These are phyloP conservation scores for Heliconius hortense DNA, from an alignment of 2,888 invertebrate species.

Conservation along the genomic window DNA sequence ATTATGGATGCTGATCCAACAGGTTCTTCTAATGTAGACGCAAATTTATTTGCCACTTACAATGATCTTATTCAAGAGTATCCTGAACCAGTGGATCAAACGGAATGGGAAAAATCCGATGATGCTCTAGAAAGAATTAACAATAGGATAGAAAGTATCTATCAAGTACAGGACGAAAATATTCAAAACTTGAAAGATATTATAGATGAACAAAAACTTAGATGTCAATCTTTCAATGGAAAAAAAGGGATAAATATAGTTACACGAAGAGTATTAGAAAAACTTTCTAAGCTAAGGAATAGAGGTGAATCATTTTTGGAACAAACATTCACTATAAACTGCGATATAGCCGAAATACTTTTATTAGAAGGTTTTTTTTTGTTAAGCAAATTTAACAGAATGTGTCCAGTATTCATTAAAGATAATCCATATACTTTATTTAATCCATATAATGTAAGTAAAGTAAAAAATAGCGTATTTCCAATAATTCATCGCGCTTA, in stretches of 20 bases:
- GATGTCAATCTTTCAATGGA: constrained; percentile 67
- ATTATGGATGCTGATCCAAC: constrained; percentile 73
- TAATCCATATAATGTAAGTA: constrained; percentile 73
- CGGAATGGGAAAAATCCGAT: constrained; percentile 75
- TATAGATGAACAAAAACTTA: constrained; percentile 69
- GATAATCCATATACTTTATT: constrained; percentile 72
- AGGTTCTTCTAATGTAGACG: constrained; percentile 60
- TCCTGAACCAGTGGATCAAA: constrained; percentile 74
- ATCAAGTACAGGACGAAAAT: constrained; percentile 70
- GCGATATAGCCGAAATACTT: constrained; percentile 81
- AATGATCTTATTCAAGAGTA: constrained; percentile 66
- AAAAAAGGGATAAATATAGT: constrained; percentile 62
- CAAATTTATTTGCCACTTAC: constrained; percentile 60
- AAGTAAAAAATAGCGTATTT: constrained; percentile 67
- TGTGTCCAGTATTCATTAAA: constrained; percentile 84
- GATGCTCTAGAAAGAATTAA: constrained; percentile 73
- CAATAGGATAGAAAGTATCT: constrained; percentile 67
- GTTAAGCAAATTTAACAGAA: constrained; percentile 83
- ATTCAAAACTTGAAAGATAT: constrained; percentile 64
- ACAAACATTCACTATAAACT: constrained; percentile 76
- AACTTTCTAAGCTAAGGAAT: constrained; percentile 61
- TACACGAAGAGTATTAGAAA: constrained; percentile 52
- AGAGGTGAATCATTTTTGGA: constrained; percentile 80
- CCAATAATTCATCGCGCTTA: constrained; percentile 82
- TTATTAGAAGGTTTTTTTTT: constrained; percentile 82